phyloP scores from a whole-genome alignment of 2,113 vertebrate species.

The Drymodes brunneopygia region DNA sequence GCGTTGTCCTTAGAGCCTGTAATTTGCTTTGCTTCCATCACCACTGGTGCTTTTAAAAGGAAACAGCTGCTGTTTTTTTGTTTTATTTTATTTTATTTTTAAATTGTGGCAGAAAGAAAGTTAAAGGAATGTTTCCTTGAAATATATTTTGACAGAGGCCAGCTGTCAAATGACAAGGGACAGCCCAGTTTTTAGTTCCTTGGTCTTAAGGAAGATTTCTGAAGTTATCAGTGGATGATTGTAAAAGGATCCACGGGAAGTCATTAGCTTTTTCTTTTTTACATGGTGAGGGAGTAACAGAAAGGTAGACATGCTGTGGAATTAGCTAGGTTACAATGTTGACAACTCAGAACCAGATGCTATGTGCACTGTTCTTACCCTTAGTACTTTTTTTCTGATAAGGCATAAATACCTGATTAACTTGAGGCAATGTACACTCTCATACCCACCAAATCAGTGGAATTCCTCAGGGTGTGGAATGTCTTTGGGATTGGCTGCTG shows the following conservation, averaged over 20 bases:
- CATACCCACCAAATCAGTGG: background rate
- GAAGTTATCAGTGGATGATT: background rate
- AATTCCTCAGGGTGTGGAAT: background rate
- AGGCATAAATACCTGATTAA: background rate
- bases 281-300: background rate
- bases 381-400: background rate
- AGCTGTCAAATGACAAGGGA: background rate
- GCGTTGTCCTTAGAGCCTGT: background rate
- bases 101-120: background rate
- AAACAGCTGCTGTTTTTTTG: background rate
- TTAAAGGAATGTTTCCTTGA: background rate
- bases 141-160: background rate
- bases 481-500: background rate
- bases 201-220: background rate
- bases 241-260: background rate
- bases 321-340: background rate
- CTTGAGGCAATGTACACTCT: background rate
- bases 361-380: background rate
- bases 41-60: conserved; percentile 3
- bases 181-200: background rate
- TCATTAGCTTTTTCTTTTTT: background rate
- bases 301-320: background rate
- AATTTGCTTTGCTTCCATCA: conserved; percentile 35
- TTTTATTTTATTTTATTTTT: background rate
- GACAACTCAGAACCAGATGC: background rate